phyloP scores from a whole-genome alignment of 2,888 invertebrate species.

The Xanthorhoe spadicearia region DNA sequence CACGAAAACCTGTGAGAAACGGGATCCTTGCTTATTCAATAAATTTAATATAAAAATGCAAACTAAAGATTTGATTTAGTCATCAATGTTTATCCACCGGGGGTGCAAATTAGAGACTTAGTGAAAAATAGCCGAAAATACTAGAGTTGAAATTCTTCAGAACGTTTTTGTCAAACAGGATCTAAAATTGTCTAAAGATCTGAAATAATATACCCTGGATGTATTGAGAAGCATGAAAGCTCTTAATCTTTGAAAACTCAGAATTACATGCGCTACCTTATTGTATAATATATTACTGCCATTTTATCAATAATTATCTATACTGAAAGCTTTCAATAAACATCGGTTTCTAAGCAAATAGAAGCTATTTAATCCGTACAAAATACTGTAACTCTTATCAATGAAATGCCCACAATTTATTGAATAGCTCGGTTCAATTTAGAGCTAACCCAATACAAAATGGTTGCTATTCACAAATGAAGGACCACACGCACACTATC shows the following conservation, averaged over 20 bases:
- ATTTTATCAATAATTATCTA: neutral
- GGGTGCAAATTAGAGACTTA: too few relatives aligned
- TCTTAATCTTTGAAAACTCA: neutral
- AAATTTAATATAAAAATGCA: too few relatives aligned
- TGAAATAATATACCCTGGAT: too few relatives aligned
- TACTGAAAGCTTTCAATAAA: neutral
- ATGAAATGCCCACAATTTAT: constrained; percentile 27
- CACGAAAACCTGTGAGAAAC: constrained; percentile 89
- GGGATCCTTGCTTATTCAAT: neutral
- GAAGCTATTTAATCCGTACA: constrained; percentile 16
- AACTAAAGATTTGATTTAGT: too few relatives aligned
- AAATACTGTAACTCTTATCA: constrained; percentile 28
- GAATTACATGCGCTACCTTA: neutral
- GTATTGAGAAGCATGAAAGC: neutral
- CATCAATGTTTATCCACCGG: too few relatives aligned
- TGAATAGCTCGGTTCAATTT: constrained; percentile 29
- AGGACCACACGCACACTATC: constrained; percentile 40
- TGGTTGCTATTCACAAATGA: constrained; percentile 22
- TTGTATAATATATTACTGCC: neutral
- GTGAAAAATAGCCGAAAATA: too few relatives aligned
- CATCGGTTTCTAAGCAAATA: constrained; percentile 7
- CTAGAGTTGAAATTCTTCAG: too few relatives aligned
- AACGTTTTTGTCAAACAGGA: too few relatives aligned
- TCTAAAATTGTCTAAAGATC: too few relatives aligned
- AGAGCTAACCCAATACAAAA: constrained; percentile 32